phyloP scores from a whole-genome alignment of 53 echinoderm and acorn worm species.

The Echinometra lucunter region DNA sequence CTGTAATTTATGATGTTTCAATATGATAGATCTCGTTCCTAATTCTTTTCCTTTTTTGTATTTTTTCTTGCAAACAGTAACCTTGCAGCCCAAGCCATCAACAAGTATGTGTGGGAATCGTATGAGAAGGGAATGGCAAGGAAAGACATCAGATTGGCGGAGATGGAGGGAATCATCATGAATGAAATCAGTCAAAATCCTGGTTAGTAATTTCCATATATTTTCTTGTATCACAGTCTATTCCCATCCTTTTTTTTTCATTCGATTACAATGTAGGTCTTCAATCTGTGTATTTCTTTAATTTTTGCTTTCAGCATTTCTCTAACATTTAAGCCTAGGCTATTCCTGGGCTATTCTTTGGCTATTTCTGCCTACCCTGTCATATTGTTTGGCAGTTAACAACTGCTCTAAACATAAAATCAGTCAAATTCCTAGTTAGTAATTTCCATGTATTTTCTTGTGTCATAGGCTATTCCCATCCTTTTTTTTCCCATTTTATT shows the following conservation, averaged over 20 bases:
- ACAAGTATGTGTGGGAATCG: background rate
- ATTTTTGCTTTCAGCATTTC: background rate
- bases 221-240: background rate
- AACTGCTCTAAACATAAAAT: no score
- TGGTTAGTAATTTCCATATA: slow-evolving; percentile 31
- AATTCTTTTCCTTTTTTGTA: background rate
- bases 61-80: slow-evolving; percentile 1
- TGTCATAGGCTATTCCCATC: background rate
- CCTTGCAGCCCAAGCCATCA: slow-evolving; percentile 24
- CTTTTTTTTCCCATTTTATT: background rate
- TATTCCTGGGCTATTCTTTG: background rate
- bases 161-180: slow-evolving; percentile 29
- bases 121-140: slow-evolving; percentile 18
- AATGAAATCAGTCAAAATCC: slow-evolving; percentile 13
- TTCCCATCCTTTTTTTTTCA: background rate
- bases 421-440: slow-evolving; percentile 30
- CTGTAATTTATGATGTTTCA: no score
- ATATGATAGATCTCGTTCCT: background rate
- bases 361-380: background rate
- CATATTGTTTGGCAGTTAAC: no score
- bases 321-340: background rate
- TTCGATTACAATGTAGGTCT: background rate
- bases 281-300: no score
- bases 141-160: background rate
- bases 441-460: background rate